Percentiles rank a stretch among this genome's conserved stretches.
phyloP scores from a whole-genome alignment of 1,140 invertebrate species.

The Drosophila sp. region DNA sequence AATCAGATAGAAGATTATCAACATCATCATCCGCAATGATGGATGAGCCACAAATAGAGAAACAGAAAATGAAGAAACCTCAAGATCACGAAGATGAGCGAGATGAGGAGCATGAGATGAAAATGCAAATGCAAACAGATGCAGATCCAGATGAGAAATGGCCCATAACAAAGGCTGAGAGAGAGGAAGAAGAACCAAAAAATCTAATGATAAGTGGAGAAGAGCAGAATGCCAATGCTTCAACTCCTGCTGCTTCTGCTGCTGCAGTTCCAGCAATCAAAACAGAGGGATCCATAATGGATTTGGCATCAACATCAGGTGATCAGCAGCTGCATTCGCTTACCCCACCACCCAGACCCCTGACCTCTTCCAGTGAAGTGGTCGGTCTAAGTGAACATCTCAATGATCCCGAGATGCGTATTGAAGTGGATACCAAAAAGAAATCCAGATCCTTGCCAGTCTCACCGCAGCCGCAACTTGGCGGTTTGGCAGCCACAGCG shows the following conservation, averaged over 20 bases:
- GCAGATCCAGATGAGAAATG: conserved; percentile 9
- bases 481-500: conserved; percentile 50
- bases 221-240: neutral
- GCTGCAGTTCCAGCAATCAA: neutral
- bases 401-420: conserved; percentile 61
- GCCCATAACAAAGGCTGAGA: conserved; percentile 3
- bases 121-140: too few relatives aligned
- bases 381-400: conserved; percentile 61
- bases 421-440: conserved; percentile 55
- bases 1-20: conserved; percentile 20
- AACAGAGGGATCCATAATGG: neutral
- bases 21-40: conserved; percentile 13
- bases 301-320: conserved; percentile 27
- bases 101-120: too few relatives aligned
- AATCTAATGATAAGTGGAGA: conserved; percentile 11
- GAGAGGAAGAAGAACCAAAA: conserved; percentile 25
- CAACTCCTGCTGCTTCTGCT: neutral
- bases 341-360: conserved; percentile 72
- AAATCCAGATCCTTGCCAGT: conserved; percentile 76
- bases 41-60: conserved; percentile 21
- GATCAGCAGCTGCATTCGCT: conserved; percentile 20
- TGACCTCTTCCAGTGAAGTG: conserved; percentile 74
- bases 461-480: conserved; percentile 67
- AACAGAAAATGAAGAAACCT: neutral
- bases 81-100: neutral